Base-by-base conservation (phyloP, 2,113 vertebrate genomes). In the Myxocyprinus asiaticus region DNA sequence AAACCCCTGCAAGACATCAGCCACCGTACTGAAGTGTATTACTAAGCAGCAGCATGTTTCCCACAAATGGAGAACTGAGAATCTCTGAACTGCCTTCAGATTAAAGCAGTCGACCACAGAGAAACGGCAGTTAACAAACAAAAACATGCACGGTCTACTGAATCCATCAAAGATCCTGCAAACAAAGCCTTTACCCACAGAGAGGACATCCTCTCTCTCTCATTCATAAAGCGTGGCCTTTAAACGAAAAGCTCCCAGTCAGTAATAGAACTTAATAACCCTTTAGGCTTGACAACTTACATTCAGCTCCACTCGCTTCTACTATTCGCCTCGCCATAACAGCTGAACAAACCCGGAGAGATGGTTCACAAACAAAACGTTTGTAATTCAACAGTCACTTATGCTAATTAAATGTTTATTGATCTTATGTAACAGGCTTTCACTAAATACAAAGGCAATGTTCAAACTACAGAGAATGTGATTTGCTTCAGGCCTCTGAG, bases 351-450 rank as follows among this genome's bases (percentile, higher is more conserved):
- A 76, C 12, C 62, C 14, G 4, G 33, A 14, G 50, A 66, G 74
- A 55, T 33, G 6, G 22, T 44, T 76, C 48, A n/a, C 74, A 66
- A 76, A 76, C 74, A 64, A 65, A 76, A 76, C 14, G 14, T 76
- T 76, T 51, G 73, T 76, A 64, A 64, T 61, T 76, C 74, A 65
- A 76, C 74, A 66, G 61, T 55, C 74, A 76, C 62, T 76, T 76
- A 76, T 76, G 74, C 48, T 76, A 76, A 76, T 76, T 76, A 76
- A 76, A 65, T 76, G 74, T 76, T 64, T 76, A 76, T 76, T 76
- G 74, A 76, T 76, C 62, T 76, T 65, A 43, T 65, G 62, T 76
- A 65, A 55, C 62, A 76, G 33, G 74, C 62, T 55, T 76, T 76
- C 62, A 74, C 58, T 50, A 74, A 62, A 61, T 51, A 74, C 72